Conservation (phyloP, 2,797 vertebrate genomes). For the Pteropus rufus region DNA sequence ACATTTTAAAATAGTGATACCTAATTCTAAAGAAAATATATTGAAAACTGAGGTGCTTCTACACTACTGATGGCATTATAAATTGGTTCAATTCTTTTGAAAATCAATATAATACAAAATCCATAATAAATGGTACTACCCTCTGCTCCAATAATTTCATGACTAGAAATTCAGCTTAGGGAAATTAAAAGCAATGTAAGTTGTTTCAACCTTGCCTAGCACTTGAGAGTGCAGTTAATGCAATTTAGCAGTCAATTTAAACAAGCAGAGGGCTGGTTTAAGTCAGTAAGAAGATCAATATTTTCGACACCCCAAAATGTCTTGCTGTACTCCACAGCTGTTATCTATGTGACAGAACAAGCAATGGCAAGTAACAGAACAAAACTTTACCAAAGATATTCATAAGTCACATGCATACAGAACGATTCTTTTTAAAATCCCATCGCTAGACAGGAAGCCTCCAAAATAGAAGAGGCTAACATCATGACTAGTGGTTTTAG, state of each 20-base stretch:
- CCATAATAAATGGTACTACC: neutral
- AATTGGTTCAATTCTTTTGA: neutral
- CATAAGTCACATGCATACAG: neutral
- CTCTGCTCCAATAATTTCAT: slow-evolving; percentile 16
- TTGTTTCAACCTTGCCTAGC: neutral
- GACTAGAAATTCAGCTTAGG: neutral
- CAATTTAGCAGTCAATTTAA: slow-evolving; percentile 29
- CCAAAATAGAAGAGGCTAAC: neutral
- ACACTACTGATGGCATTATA: neutral
- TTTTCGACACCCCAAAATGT: neutral
- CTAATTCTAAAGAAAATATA: slow-evolving; percentile 18
- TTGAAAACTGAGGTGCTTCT: neutral
- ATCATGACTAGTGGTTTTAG: neutral
- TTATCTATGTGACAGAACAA: neutral
- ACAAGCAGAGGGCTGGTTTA: slow-evolving; percentile 2
- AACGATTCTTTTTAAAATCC: slow-evolving; percentile 17
- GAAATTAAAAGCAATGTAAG: slow-evolving; percentile 32
- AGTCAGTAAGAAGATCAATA: neutral
- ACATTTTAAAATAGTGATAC: neutral
- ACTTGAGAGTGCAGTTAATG: neutral
- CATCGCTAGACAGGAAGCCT: neutral
- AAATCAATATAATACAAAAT: slow-evolving; percentile 42
- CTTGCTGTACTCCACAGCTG: neutral
- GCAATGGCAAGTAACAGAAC: neutral
- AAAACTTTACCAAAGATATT: slow-evolving; percentile 26